Evolutionary conservation across 1,140 invertebrate species (phyloP).

Genomic region (Globodera ellingtonae): DNA sequence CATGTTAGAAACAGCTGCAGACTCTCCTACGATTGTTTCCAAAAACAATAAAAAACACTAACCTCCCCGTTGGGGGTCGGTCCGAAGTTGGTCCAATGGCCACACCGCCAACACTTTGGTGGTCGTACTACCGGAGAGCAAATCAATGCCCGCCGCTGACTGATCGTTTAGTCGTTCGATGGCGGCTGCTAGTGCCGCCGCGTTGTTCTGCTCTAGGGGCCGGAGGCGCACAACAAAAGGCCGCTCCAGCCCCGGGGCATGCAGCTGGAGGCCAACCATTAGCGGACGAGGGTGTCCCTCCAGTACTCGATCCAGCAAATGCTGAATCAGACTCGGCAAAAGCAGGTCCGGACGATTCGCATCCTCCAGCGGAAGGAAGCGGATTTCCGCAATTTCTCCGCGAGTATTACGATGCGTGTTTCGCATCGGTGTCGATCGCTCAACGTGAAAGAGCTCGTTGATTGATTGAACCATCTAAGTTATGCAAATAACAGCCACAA

Average conservation of each 20-base stretch:
- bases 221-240: not conserved
- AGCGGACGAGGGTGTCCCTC: not conserved
- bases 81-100: not conserved
- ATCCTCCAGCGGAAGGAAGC: no score
- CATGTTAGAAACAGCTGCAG: no score
- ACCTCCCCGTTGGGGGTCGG: no score
- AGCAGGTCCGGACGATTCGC: no score
- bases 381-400: no score
- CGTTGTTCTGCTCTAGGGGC: not conserved
- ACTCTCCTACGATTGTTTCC: no score
- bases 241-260: not conserved
- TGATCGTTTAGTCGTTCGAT: not conserved
- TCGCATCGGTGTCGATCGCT: no score
- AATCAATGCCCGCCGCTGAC: not conserved
- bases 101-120: not conserved
- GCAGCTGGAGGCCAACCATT: not conserved
- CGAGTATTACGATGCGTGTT: no score
- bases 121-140: not conserved
- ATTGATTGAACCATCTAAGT: no score
- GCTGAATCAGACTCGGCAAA: no score
- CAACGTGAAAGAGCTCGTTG: no score
- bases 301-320: not conserved
- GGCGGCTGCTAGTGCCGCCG: not conserved
- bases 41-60: not conserved
- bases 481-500: no score